phyloP scores from a whole-genome alignment of 2,113 vertebrate species.

The Ceyx melanurus region DNA sequence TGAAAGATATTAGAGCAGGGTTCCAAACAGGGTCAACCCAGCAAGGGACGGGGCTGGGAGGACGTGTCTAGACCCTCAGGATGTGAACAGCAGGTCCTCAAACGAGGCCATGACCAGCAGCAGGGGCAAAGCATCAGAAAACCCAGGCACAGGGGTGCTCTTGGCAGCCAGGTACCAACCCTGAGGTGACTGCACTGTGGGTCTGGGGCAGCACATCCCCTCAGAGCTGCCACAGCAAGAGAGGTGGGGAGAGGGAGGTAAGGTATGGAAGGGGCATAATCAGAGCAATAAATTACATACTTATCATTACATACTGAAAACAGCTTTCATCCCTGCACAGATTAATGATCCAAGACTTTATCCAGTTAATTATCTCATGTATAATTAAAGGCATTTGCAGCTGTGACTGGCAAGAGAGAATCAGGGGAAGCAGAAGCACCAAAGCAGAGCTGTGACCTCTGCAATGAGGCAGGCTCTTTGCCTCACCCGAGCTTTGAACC shows the following conservation, averaged over 20 bases:
- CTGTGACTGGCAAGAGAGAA: slow-evolving; percentile 31
- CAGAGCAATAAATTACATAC: slow-evolving; percentile 2
- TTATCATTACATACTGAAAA: slow-evolving; percentile 1
- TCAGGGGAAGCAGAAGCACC: slow-evolving; percentile 11
- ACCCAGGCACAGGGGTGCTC: not conserved
- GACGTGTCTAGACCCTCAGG: not conserved
- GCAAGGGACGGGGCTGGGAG: not conserved
- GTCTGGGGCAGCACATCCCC: not conserved
- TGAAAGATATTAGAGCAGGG: not conserved
- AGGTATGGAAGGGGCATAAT: not conserved
- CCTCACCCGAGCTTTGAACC: not conserved
- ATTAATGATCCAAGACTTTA: slow-evolving; percentile 33
- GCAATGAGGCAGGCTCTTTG: not conserved
- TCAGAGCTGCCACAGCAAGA: not conserved
- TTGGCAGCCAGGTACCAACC: not conserved
- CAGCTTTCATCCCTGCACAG: slow-evolving; percentile 14
- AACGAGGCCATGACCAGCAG: not conserved
- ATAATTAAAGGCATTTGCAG: slow-evolving; percentile 49
- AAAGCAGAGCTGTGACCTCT: slow-evolving; percentile 18
- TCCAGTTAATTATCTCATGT: slow-evolving; percentile 59
- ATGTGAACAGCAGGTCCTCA: not conserved
- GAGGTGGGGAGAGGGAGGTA: not conserved
- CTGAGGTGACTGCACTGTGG: accelerated
- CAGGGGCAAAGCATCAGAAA: not conserved
- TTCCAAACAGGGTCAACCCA: not conserved